Evolutionary conservation across 2,113 vertebrate genomes (phyloP).

Genomic region (Nerophis lumbriciformis): DNA sequence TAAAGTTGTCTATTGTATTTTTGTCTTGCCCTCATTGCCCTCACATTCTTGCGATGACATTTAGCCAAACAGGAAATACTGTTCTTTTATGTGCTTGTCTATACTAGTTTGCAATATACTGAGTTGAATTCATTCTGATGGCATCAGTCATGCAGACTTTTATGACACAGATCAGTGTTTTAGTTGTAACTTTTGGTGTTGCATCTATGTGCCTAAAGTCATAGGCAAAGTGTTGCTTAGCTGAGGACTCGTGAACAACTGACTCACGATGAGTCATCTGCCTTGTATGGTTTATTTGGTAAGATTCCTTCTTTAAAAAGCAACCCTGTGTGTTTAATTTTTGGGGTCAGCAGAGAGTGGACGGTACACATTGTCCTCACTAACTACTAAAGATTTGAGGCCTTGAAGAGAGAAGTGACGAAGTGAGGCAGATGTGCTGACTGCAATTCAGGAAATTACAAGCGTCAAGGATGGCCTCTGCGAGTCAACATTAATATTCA

Average conservation of each 20-base stretch:
- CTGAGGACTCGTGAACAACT: not conserved
- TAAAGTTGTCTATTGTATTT: no score
- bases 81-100: no score
- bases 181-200: no score
- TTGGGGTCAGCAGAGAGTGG: constrained; percentile 25
- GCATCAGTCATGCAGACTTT: no score
- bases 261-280: constrained; percentile 47
- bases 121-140: no score
- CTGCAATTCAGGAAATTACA: constrained; percentile 55
- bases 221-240: not conserved
- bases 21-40: no score
- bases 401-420: constrained; percentile 22
- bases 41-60: no score
- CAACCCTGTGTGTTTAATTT: constrained; percentile 12
- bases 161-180: no score
- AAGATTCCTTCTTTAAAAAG: constrained; percentile 15
- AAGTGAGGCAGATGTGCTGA: constrained; percentile 12
- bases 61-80: no score
- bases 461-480: constrained; percentile 7
- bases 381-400: constrained; percentile 22
- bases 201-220: no score
- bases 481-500: constrained; percentile 36
- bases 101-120: no score
- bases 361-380: constrained; percentile 49
- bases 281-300: constrained; percentile 32